Evolutionary conservation across 2,888 invertebrate species (phyloP), one percentile per base, ranked within the genome.

Genomic region (Caenorhabditis afra): DNA sequence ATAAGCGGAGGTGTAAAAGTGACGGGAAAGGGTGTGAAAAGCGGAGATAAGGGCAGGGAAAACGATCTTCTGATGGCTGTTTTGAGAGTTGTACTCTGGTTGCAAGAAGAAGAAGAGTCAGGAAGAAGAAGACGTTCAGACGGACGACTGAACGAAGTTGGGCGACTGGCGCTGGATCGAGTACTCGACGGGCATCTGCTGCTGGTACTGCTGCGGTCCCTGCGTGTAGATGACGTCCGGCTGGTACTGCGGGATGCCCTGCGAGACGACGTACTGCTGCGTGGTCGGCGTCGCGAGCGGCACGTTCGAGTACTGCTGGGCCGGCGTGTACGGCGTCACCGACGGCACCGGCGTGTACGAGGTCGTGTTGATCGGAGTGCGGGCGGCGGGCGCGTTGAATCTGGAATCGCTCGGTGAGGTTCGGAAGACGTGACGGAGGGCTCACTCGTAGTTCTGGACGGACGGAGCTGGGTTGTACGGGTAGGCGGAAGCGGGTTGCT

Each of bases 161-260:
- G 75, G 67, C 11, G 68, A 58, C 35, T 67, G 61, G 20, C 55
- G 70, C 12, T 78, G 64, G 10, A 81, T 52, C 8, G 59, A 73
- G 57, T 81, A 84, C 22, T 84, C 84, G 2, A 81, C 70, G 18
- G 84, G 84, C 47, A 79, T 77, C 39, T 79, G 77, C 50, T 80
- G 77, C 12, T 70, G 47, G 47, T 79, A 84, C 20, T 78, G 68
- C 29, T 52, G 16, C 49, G 84, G 84, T 52, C 82, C 84, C 64
- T 81, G 78, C 12, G 79, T 81, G 62, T 78, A 84, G 20, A 81
- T 82, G 5, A 84, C 78, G 35, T 84, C 84, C 22, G 84, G 82
- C 37, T 81, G 77, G 35, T 79, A 79, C 58, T 82, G 82, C 16
- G 73, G 81, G 57, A 78, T 79, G 8, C 52, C 45, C 23, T 76